These are phyloP conservation scores for Apostichopus californicus DNA, from an alignment of 35 echinoderm and acorn worm species.

Conservation along the genomic window DNA sequence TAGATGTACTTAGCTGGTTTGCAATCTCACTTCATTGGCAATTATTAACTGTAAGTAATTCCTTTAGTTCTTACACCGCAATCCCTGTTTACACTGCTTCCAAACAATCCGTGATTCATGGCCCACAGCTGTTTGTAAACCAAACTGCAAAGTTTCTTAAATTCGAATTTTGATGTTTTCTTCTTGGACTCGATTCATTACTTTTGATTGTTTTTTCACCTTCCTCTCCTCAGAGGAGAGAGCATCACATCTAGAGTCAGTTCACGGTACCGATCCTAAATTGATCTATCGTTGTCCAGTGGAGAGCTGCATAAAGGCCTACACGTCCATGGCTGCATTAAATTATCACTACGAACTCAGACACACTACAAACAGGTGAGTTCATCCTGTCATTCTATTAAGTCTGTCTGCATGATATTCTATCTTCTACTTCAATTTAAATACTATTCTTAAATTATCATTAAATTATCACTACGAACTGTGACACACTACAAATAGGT, in stretches of 20 bases:
- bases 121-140: too few species aligned
- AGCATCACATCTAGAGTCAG: slow-evolving; percentile 66
- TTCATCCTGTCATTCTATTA: not conserved
- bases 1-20: too few species aligned
- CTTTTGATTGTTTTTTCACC: not conserved
- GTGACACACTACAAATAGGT: slow-evolving; percentile 85
- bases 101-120: too few species aligned
- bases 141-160: too few species aligned
- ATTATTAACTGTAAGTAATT: too few species aligned
- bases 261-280: slow-evolving; percentile 76
- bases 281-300: slow-evolving; percentile 94
- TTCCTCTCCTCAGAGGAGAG: slow-evolving; percentile 71
- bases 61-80: too few species aligned
- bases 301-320: slow-evolving; percentile 85
- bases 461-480: slow-evolving; percentile 97
- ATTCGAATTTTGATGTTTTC: too few species aligned
- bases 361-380: slow-evolving; percentile 84
- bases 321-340: slow-evolving; percentile 84
- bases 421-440: too few species aligned
- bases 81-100: too few species aligned
- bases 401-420: not conserved
- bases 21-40: too few species aligned
- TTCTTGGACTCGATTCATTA: not conserved
- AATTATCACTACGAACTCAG: slow-evolving; percentile 95
- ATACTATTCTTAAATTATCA: too few species aligned